Percentiles rank a stretch among this genome's conserved stretches.
Conservation (phyloP, 2,797 vertebrate species). For the Argyrosomus regius region DNA sequence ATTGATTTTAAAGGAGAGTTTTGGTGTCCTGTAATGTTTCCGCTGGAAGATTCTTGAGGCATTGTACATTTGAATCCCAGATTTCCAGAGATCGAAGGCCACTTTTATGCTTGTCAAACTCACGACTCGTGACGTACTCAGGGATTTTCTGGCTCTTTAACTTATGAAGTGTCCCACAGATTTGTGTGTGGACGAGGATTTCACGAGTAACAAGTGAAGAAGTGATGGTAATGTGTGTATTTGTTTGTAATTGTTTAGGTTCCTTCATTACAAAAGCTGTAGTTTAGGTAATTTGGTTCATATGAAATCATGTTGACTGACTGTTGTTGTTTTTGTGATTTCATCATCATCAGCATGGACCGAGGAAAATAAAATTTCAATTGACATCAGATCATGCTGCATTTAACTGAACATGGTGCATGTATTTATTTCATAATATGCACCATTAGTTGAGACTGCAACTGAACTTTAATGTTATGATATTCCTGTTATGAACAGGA, state of each 20-base stretch:
- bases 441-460: not conserved
- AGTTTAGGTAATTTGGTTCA: not conserved
- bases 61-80: not conserved
- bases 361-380: not conserved
- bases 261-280: not conserved
- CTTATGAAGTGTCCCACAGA: not conserved
- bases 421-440: not conserved
- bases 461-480: not conserved
- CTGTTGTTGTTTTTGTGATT: not conserved
- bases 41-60: not conserved
- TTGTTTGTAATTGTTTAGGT: not conserved
- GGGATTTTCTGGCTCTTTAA: not conserved
- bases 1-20: conserved; percentile 10
- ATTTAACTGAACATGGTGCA: not conserved
- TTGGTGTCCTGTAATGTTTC: conserved; percentile 31
- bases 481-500: not conserved
- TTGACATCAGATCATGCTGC: not conserved
- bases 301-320: not conserved
- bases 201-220: not conserved
- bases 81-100: not conserved
- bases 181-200: not conserved
- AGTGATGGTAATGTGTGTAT: too few species aligned
- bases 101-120: not conserved
- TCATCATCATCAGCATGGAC: not conserved
- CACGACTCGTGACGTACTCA: not conserved